Percentiles rank a stretch among this genome's conserved stretches.
phyloP scores from a whole-genome alignment of 2,888 invertebrate species.

The Steinernema hermaphroditum region DNA sequence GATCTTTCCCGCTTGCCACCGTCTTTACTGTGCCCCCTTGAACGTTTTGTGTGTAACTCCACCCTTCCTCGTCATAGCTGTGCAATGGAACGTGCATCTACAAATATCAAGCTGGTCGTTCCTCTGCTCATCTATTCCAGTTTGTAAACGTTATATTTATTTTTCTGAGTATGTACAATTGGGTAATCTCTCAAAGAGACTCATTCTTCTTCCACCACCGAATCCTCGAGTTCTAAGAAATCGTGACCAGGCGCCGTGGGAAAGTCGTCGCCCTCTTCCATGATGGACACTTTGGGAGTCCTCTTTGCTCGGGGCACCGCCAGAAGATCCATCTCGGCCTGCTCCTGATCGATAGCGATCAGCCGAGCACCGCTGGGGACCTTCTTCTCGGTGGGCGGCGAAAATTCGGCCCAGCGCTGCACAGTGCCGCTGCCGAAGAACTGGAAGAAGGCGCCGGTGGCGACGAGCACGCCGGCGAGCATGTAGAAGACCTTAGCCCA shows the following conservation, averaged over 20 bases:
- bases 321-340: constrained; percentile 18
- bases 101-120: too few relatives aligned
- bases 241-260: not conserved
- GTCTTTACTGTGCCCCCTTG: too few relatives aligned
- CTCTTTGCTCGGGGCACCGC: constrained; percentile 20
- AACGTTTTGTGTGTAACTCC: too few relatives aligned
- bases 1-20: too few relatives aligned
- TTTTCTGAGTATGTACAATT: constrained; percentile 3
- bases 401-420: constrained; percentile 37
- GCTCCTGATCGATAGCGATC: constrained; percentile 15
- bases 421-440: constrained; percentile 56
- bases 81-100: too few relatives aligned
- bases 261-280: constrained; percentile 37
- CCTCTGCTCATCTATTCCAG: not conserved
- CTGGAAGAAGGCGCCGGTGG: constrained; percentile 57
- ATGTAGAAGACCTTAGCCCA: constrained; percentile 58
- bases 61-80: too few relatives aligned
- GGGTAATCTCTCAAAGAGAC: not conserved
- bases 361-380: constrained; percentile 5
- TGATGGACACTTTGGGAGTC: constrained; percentile 37
- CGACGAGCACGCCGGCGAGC: constrained; percentile 50
- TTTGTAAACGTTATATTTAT: not conserved
- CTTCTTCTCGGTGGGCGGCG: not conserved
- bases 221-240: not conserved
- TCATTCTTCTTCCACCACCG: not conserved